Conservation (phyloP, 2,797 vertebrate genomes). For the Muraenolepis orangiensis region DNA sequence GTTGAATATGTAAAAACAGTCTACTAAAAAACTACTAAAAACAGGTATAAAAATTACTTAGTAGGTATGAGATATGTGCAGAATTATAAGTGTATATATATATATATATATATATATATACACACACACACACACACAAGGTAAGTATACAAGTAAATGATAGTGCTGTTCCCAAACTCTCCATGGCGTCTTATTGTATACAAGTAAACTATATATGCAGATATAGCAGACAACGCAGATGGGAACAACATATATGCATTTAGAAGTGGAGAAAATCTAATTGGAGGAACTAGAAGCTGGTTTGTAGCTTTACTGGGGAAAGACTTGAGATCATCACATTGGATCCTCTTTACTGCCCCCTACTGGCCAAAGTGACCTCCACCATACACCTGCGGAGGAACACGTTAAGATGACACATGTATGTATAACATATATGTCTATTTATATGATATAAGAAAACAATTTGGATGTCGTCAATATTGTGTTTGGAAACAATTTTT, state of each 20-base stretch:
- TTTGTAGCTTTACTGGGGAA: constrained; percentile 83
- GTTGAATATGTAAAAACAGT: too few species aligned
- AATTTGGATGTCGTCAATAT: background rate
- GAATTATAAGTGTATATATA: too few species aligned
- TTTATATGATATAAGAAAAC: background rate
- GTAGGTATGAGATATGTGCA: too few species aligned
- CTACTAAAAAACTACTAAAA: too few species aligned
- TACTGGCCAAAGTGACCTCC: constrained; percentile 85
- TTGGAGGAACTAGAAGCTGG: background rate
- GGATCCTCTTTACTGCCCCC: constrained; percentile 91
- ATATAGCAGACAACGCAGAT: background rate
- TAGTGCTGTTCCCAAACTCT: too few species aligned
- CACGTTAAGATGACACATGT: background rate
- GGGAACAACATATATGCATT: too few species aligned
- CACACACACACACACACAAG: too few species aligned
- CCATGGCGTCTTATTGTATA: background rate
- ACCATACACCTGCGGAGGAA: constrained; percentile 76
- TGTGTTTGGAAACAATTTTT: background rate
- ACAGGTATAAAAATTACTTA: too few species aligned
- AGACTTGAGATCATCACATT: constrained; percentile 89
- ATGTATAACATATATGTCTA: background rate
- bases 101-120: too few species aligned
- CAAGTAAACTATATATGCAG: background rate
- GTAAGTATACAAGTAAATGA: too few species aligned
- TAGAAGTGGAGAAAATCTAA: too few species aligned